Evolutionary conservation across 2,888 invertebrate species (phyloP), one percentile per base, ranked within the genome.

Genomic region (Azorinus chamasolen): DNA sequence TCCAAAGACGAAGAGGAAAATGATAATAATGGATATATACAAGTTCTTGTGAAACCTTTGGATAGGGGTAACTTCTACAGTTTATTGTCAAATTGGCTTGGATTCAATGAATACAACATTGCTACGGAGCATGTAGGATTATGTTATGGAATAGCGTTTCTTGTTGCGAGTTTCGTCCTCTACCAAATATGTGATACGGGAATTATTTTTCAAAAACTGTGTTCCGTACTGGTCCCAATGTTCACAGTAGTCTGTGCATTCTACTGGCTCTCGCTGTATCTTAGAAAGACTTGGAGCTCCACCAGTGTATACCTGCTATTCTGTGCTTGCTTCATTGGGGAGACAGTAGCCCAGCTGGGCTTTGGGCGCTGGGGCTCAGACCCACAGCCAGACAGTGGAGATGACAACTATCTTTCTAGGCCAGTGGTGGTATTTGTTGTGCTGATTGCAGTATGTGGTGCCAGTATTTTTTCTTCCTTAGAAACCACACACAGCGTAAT

Each of bases 11-110:
- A 89, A 14, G 89, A 90, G 46, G 90, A 90, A 27, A 70, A 85
- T 22, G 97, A 97, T 92, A 96, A 96, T 61, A 96, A 96, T n/a
- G 95, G 97, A 48, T 96, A 97, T 89, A 95, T 97, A 2, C 90
- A 91, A 79, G 86, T 91, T 62, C 81, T 91, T 48, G 89, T 91
- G 62, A 91, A 90, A 78, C 91, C 91, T 10, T 74, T 91, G 62
- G 91, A 91, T 48, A 88, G 89, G 71, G 89, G 90, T 61, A 89
- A 86, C 76, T 54, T 78, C 54, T 89, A 86, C 65, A 89, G 83
- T 71, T 84, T 90, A 54, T 48, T 91, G 43, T 69, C 89, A 24
- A 89, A 88, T 77, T 91, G 90, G 89, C 63, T 91, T n/a, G 90
- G 91, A 14, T 62, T 89, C 16, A 83, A 78, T 61, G 87, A 85